These are phyloP conservation scores for Anastatus disparis DNA, from an alignment of 1,140 invertebrate species.

Conservation along the genomic window DNA sequence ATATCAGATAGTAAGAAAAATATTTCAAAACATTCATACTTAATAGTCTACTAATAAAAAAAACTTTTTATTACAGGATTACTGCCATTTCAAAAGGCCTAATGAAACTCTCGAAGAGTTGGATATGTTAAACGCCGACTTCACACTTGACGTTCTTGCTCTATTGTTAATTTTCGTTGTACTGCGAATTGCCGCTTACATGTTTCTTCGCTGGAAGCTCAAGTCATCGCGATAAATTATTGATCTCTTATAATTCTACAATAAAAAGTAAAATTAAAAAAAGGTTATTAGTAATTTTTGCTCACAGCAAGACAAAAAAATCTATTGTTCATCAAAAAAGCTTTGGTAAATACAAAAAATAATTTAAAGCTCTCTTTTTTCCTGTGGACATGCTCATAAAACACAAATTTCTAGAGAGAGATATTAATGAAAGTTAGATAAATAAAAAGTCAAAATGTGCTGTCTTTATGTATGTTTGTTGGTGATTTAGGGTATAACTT, in stretches of 20 bases:
- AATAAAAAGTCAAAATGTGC: not conserved
- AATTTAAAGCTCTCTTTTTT: slow-evolving; percentile 21
- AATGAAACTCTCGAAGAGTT: slow-evolving; percentile 90
- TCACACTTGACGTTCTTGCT: slow-evolving; percentile 83
- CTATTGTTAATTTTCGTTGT: slow-evolving; percentile 89
- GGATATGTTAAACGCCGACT: slow-evolving; percentile 82
- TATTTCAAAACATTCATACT: no score
- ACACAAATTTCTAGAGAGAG: not conserved
- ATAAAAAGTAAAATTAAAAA: not conserved
- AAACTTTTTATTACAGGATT: slow-evolving; percentile 70
- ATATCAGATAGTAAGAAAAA: no score
- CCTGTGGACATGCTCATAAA: slow-evolving; percentile 9
- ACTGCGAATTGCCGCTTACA: slow-evolving; percentile 86
- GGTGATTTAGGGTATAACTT: slow-evolving; percentile 47
- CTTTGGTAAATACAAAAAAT: slow-evolving; percentile 3
- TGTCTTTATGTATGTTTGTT: slow-evolving; percentile 41
- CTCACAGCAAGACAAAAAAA: not conserved
- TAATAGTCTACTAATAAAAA: no score
- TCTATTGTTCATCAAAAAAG: slow-evolving; percentile 1
- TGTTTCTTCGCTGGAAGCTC: slow-evolving; percentile 92
- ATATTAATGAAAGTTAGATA: not conserved
- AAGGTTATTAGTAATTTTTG: not conserved
- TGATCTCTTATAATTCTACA: slow-evolving; percentile 1
- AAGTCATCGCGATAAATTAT: slow-evolving; percentile 75
- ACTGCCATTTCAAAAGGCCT: slow-evolving; percentile 92